Percentiles rank a stretch among this genome's conserved stretches.
These are phyloP conservation scores for Oryzias woworae DNA, from an alignment of 2,113 vertebrate genomes.

Conservation along the genomic window DNA sequence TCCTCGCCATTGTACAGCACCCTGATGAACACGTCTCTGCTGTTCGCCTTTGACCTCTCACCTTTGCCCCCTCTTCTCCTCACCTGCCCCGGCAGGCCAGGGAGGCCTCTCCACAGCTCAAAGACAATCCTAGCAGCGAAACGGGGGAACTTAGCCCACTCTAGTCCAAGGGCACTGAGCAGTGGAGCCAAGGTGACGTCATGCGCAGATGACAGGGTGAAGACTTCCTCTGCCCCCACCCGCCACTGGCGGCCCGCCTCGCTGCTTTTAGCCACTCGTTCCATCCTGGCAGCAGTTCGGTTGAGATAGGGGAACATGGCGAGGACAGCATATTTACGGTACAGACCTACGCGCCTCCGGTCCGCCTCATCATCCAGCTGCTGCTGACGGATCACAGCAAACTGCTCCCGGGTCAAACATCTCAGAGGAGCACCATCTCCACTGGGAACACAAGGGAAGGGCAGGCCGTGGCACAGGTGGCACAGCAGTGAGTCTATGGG, in stretches of 20 bases:
- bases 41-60: slow-evolving; percentile 28
- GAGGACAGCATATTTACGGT: slow-evolving; percentile 86
- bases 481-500: slow-evolving; percentile 93
- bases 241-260: slow-evolving; percentile 58
- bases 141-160: slow-evolving; percentile 87
- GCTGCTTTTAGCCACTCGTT: slow-evolving; percentile 74
- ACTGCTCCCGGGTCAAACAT: slow-evolving; percentile 87
- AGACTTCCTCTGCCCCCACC: slow-evolving; percentile 77
- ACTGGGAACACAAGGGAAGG: slow-evolving; percentile 84
- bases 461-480: slow-evolving; percentile 90
- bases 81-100: background rate
- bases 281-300: slow-evolving; percentile 85
- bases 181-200: slow-evolving; percentile 93
- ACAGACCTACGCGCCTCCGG: slow-evolving; percentile 83
- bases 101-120: slow-evolving; percentile 89
- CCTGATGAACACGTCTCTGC: slow-evolving; percentile 81
- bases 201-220: slow-evolving; percentile 90
- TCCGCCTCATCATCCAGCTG: slow-evolving; percentile 91
- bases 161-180: slow-evolving; percentile 91
- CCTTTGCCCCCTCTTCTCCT: slow-evolving; percentile 42
- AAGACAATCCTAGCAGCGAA: slow-evolving; percentile 95
- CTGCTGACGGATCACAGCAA: slow-evolving; percentile 89
- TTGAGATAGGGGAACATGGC: slow-evolving; percentile 92
- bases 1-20: slow-evolving; percentile 94
- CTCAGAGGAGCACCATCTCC: slow-evolving; percentile 43